A percentile compares a stretch with the other conserved stretches of the same genome.
These are phyloP conservation scores for Furcifer pardalis DNA, from an alignment of 2,797 vertebrate genomes.

Conservation along the genomic window DNA sequence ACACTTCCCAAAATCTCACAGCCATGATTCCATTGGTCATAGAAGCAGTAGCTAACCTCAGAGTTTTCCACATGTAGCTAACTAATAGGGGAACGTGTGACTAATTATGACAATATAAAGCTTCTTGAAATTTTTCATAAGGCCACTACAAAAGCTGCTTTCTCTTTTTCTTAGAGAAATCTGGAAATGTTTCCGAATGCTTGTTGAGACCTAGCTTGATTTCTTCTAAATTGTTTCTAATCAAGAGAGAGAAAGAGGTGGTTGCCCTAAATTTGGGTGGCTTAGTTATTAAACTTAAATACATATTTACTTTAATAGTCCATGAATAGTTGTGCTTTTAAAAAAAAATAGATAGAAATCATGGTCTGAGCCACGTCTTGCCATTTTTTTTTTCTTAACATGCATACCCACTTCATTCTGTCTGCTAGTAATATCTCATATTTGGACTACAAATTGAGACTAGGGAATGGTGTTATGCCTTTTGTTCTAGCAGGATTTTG, in stretches of 20 bases:
- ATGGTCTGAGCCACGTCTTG: too few species aligned
- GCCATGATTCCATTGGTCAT: background rate
- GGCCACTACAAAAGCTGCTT: conserved; percentile 18
- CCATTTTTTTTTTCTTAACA: too few species aligned
- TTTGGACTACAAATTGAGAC: too few species aligned
- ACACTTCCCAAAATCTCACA: too few species aligned
- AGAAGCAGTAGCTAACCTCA: background rate
- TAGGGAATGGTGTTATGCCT: too few species aligned
- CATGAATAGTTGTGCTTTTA: conserved; percentile 44
- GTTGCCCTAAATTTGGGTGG: conserved; percentile 28
- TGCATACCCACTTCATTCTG: too few species aligned
- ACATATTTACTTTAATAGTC: conserved; percentile 62
- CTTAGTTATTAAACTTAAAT: conserved; percentile 67
- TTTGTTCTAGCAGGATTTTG: too few species aligned
- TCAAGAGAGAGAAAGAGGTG: background rate
- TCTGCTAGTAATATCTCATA: too few species aligned
- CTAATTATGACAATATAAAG: background rate
- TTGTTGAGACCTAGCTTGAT: conserved; percentile 35
- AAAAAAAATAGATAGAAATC: conserved; percentile 59
- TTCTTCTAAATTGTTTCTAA: conserved; percentile 2
- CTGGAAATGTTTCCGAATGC: conserved; percentile 42
- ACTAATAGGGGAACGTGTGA: background rate
- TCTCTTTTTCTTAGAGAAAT: conserved; percentile 33
- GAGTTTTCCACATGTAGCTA: background rate
- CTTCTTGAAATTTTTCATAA: background rate